Evolutionary conservation across 2,888 invertebrate genomes (phyloP).

Genomic region (Dimorphilus gyrociliatus): DNA sequence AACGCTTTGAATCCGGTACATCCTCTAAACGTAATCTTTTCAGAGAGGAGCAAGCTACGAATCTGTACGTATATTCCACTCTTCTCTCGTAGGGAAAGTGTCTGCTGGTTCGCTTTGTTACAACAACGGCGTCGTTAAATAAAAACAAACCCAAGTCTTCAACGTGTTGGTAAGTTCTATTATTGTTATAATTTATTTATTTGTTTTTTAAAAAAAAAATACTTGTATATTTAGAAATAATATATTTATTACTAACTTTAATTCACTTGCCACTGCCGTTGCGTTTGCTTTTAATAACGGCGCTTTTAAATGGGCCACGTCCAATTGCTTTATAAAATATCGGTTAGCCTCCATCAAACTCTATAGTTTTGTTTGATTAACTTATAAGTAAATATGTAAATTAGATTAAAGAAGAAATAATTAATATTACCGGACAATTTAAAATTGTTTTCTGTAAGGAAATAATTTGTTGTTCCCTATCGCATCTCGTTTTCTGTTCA

Average conservation of each 20-base stretch:
- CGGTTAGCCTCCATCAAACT: conserved; percentile 30
- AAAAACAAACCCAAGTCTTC: conserved; percentile 29
- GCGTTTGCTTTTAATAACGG: too few species aligned
- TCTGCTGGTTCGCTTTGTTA: conserved; percentile 24
- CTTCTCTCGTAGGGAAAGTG: conserved; percentile 28
- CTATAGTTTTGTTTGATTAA: too few species aligned
- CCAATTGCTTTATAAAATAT: conserved; percentile 24
- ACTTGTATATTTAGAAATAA: too few species aligned
- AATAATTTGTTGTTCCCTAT: conserved; percentile 22
- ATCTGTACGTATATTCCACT: conserved; percentile 22
- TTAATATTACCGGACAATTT: conserved; percentile 25
- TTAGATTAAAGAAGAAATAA: background rate
- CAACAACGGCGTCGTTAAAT: conserved; percentile 31
- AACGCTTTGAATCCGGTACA: conserved; percentile 30
- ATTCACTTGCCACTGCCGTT: conserved; percentile 14
- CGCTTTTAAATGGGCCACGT: conserved; percentile 21
- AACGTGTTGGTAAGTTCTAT: conserved; percentile 26
- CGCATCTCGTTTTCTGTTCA: conserved; percentile 23
- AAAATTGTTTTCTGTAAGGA: conserved; percentile 21
- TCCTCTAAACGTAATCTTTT: conserved; percentile 20
- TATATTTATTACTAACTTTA: conserved; percentile 15
- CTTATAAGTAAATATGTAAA: background rate
- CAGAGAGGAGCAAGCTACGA: conserved; percentile 20
- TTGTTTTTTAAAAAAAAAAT: too few species aligned
- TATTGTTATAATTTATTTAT: too few species aligned